These are phyloP conservation scores for Nomada goodeniana DNA, from an alignment of 2,888 invertebrate genomes.

Conservation along the genomic window DNA sequence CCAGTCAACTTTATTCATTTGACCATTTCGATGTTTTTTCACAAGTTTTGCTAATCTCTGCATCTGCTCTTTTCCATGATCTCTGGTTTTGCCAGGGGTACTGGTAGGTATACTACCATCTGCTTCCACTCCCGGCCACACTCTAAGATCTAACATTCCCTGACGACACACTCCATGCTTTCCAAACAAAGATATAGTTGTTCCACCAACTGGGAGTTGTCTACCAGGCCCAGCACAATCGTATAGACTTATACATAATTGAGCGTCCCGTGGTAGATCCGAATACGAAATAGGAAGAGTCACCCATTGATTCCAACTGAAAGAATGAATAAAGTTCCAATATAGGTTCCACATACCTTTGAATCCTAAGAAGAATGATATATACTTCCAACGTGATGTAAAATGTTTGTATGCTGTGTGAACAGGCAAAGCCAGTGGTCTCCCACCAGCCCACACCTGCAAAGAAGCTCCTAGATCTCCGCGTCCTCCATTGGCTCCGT, in stretches of 20 bases:
- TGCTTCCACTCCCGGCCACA: constrained; percentile 94
- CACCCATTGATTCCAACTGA: constrained; percentile 99
- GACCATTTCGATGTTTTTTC: constrained; percentile 97
- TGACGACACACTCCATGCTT: constrained; percentile 96
- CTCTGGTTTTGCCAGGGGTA: constrained; percentile 94
- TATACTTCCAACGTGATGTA: constrained; percentile 96
- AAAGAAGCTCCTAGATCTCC: constrained; percentile 95
- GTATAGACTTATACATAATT: constrained; percentile 94
- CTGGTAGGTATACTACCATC: constrained; percentile 90
- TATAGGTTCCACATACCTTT: neutral
- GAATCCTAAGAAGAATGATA: constrained; percentile 58
- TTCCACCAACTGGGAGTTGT: constrained; percentile 95
- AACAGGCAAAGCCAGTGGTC: constrained; percentile 93
- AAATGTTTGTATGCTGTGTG: constrained; percentile 97
- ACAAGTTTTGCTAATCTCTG: constrained; percentile 94
- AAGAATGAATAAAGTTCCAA: constrained; percentile 61
- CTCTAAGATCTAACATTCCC: constrained; percentile 95
- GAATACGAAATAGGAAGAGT: constrained; percentile 95
- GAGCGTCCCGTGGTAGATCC: constrained; percentile 95
- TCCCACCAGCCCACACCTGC: constrained; percentile 93
- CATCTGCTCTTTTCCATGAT: constrained; percentile 93
- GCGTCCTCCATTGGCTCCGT: constrained; percentile 89
- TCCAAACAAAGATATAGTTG: constrained; percentile 96
- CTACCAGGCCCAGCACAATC: constrained; percentile 96
- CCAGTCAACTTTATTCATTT: constrained; percentile 98